These are phyloP conservation scores for Plebejus melissa DNA, from an alignment of 2,888 invertebrate species.

Conservation along the genomic window DNA sequence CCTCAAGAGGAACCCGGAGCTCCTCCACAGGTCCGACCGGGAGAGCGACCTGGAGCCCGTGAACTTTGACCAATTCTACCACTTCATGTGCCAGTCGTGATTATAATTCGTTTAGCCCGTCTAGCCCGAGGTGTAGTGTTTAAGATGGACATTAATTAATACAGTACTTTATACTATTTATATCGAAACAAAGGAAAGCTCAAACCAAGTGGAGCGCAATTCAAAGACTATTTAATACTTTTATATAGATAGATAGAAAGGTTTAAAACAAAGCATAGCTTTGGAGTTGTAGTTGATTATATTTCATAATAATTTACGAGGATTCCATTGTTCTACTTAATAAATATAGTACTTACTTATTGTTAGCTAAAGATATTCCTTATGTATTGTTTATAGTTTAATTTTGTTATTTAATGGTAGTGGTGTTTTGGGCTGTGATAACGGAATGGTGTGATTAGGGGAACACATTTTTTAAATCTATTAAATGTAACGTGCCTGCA, in stretches of 20 bases:
- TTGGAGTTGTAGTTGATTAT: constrained; percentile 34
- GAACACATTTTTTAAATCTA: constrained; percentile 44
- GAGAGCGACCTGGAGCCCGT: constrained; percentile 67
- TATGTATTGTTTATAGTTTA: constrained; percentile 53
- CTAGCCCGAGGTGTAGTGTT: constrained; percentile 46
- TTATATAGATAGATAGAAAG: constrained; percentile 36
- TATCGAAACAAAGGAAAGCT: constrained; percentile 25
- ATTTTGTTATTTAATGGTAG: constrained; percentile 63
- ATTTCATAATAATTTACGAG: constrained; percentile 34
- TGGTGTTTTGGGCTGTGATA: constrained; percentile 72
- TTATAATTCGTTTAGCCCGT: constrained; percentile 46
- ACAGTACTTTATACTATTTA: constrained; percentile 26
- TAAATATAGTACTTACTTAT: constrained; percentile 51
- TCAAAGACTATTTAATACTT: constrained; percentile 34
- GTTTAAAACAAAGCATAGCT: constrained; percentile 38
- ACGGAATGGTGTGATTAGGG: constrained; percentile 60
- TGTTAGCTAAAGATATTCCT: constrained; percentile 48
- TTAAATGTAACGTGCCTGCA: background rate
- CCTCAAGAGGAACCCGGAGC: constrained; percentile 68
- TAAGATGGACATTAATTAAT: constrained; percentile 25
- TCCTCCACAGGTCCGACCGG: constrained; percentile 59
- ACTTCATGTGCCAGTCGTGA: constrained; percentile 76
- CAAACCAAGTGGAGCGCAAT: constrained; percentile 24
- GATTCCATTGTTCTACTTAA: constrained; percentile 45
- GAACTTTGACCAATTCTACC: constrained; percentile 74